Evolutionary conservation across 2,797 vertebrate genomes (phyloP).

Genomic region (Pantherophis vulpinus): DNA sequence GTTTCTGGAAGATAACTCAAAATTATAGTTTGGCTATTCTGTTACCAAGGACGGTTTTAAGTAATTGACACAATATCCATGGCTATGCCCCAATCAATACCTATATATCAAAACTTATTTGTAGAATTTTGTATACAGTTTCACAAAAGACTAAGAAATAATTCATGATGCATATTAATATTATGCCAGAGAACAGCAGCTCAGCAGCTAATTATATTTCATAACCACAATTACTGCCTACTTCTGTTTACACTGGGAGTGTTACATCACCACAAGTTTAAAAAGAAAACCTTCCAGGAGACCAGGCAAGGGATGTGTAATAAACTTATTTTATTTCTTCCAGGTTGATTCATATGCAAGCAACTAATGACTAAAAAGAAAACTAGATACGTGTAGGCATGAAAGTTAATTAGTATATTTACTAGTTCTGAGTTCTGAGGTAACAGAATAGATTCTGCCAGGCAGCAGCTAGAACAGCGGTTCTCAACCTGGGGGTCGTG

Average conservation of each 20-base stretch:
- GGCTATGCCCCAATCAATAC: neutral
- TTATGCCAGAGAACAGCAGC: neutral
- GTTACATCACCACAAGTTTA: constrained; percentile 8
- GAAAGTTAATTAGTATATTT: neutral
- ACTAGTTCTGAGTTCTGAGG: neutral
- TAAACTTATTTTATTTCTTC: neutral
- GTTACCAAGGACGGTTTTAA: neutral
- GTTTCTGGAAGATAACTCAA: neutral
- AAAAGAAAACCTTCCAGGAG: constrained; percentile 1
- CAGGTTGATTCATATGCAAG: neutral
- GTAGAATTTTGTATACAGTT: neutral
- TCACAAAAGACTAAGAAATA: neutral
- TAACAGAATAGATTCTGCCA: neutral
- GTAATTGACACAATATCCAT: neutral
- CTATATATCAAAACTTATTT: neutral
- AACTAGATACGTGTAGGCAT: neutral
- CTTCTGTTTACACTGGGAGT: neutral
- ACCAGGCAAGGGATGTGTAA: neutral
- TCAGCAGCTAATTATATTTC: constrained; percentile 24
- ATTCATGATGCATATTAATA: neutral
- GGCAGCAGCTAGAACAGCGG: neutral
- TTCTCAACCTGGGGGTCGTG: too few species aligned
- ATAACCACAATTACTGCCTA: constrained; percentile 6
- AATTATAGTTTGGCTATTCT: neutral
- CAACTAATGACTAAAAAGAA: neutral